A percentile compares a stretch with the other conserved stretches of the same genome.
phyloP scores from a whole-genome alignment of 1,140 invertebrate genomes.

The Dinothrombium tinctorium region DNA sequence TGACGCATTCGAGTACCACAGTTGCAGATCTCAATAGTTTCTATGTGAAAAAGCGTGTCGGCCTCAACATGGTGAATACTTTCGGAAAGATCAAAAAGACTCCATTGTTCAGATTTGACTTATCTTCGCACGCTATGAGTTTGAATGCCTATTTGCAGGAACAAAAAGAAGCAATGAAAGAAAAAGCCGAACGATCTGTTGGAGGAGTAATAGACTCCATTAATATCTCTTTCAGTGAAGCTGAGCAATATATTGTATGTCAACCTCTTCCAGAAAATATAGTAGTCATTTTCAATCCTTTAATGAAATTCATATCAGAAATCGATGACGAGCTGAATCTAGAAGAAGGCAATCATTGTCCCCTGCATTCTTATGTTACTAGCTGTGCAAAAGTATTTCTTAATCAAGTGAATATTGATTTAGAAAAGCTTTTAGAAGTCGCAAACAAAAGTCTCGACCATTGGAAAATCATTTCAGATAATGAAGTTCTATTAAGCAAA shows the following conservation, averaged over 20 bases:
- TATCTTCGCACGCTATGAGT: constrained; percentile 43
- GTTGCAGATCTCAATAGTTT: neutral
- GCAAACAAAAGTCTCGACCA: constrained; percentile 46
- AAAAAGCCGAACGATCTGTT: constrained; percentile 9
- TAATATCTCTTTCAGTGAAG: constrained; percentile 14
- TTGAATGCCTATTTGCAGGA: constrained; percentile 38
- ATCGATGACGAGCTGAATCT: constrained; percentile 40
- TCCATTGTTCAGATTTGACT: constrained; percentile 50
- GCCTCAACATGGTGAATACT: neutral
- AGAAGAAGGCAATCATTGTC: constrained; percentile 32
- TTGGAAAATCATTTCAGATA: constrained; percentile 38
- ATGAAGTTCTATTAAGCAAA: constrained; percentile 31
- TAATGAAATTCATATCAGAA: constrained; percentile 47
- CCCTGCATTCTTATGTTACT: constrained; percentile 43
- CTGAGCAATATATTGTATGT: constrained; percentile 11
- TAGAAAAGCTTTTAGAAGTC: constrained; percentile 24
- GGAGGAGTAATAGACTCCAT: constrained; percentile 9
- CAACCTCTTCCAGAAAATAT: constrained; percentile 7
- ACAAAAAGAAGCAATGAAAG: constrained; percentile 18
- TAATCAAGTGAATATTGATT: constrained; percentile 20
- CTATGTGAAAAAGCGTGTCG: neutral
- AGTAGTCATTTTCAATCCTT: constrained; percentile 38
- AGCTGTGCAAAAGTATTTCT: constrained; percentile 42
- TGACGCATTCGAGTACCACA: neutral
- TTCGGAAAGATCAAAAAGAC: constrained; percentile 22